Evolutionary conservation across 2,797 vertebrate genomes (phyloP), one percentile per base, ranked within the genome.

Genomic region (Mallotus villosus): DNA sequence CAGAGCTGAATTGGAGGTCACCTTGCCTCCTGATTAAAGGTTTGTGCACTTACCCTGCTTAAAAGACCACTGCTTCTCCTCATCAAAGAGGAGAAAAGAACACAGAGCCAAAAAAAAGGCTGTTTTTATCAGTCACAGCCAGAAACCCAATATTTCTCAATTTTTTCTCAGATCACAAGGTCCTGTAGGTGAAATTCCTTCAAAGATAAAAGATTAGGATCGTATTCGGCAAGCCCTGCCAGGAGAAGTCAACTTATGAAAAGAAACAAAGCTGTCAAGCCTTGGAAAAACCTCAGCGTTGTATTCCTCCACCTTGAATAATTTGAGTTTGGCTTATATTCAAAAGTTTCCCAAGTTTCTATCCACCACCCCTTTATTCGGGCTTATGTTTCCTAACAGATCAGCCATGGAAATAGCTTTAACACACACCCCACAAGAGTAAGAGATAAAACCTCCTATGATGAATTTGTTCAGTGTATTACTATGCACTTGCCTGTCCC

Each of bases 21-120:
- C 89, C 89, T 92, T 93, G 86, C 77, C 74, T 84, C 64, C 53
- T 86, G 84, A 91, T 90, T 91, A 90, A 86, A 87, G 80, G 77
- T 81, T 78, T 89, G 71, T 34, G 29, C 83, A 88, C 86, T 88
- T 85, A 88, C 86, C 81, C 78, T 74, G 81, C 87, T 89, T 87
- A 75, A 87, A 87, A 84, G 80, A 68, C 78, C 55, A 65, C 63
- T 0, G 73, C 86, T 85, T 46, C 41, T 69, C 89, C 78, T 87
- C 84, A 79, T 87, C 78, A 85, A 80, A 86, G 79, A 24, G 74
- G 59, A 63, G 59, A 86, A 77, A 82, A 72, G 60, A 84, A 76
- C 72, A 80, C 19, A 74, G 76, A 12, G 11, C 41, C 32, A 63
- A 49, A 67, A 24, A 49, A 67, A 59, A 68, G 29, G 24, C 3